Evolutionary conservation across 2,888 invertebrate genomes (phyloP), one percentile per base, ranked within the genome.

Genomic region (Nephrotoma flavescens): DNA sequence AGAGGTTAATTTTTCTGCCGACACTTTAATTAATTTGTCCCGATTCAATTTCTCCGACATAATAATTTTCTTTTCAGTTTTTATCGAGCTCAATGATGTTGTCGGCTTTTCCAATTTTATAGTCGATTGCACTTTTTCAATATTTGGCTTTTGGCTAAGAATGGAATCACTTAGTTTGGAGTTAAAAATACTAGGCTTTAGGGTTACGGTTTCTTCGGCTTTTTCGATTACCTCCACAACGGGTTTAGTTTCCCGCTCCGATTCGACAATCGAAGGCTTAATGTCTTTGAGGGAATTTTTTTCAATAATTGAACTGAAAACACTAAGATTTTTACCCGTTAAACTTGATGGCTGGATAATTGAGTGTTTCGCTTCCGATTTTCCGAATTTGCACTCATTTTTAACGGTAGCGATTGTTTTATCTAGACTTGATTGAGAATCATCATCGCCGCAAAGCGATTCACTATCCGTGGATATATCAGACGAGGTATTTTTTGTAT

Each of bases 401-500:
- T 84, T 42, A 84, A 84, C 41, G n/a, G 41, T 84, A n/a, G 84
- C 42, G 7, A 84, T 84, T 7, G 84, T 42, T 15, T 42, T 42
- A 9, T 84, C 84, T 6, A 84, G 12, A n/a, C 84, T 84, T 0
- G 91, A 91, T 86, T 91, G 91, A 0, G 92, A 92, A 87, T 92
- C 91, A 87, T 92, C 91, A 86, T 92, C 92, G 12, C 45, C 86
- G 0, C 89, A 89, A 86, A 90, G 91, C 0, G 91, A 91, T 86
- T 91, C 91, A 0, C 90, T 90, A 86, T 91, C 91, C 0, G 91
- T 91, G 0, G 91, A 91, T 11, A 90, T 87, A 41, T 91, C 91
- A 0, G 91, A 90, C 7, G 87, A 90, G 44, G 88, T 84, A 42
- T 84, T 84, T 42, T 84, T 84, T 9, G 84, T 42, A 6, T 41